Percentiles rank a stretch among this genome's conserved stretches.
Evolutionary conservation across 2,888 invertebrate genomes (phyloP).

Genomic region (Tetranychus piercei): DNA sequence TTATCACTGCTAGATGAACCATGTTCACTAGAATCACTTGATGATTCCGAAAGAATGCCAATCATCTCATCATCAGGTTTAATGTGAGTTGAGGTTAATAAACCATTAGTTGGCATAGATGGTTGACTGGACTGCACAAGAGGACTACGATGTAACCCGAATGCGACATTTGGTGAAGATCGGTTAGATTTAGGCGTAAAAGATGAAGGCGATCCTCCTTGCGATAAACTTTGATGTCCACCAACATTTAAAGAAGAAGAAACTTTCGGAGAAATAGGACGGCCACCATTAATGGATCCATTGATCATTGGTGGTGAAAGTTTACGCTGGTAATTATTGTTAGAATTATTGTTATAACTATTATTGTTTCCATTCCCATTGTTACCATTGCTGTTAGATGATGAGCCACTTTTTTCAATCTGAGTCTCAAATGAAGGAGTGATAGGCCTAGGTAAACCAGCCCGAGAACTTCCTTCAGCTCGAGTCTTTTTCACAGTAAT

Average conservation of each 20-base stretch:
- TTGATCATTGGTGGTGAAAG: neutral
- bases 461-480: conserved; percentile 8
- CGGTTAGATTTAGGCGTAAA: neutral
- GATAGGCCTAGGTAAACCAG: neutral
- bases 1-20: conserved; percentile 25
- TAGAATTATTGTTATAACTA: neutral
- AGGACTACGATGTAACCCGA: conserved; percentile 2
- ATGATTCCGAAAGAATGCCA: conserved; percentile 33
- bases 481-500: conserved; percentile 76
- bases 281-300: neutral
- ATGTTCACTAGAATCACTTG: conserved; percentile 30
- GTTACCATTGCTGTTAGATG: neutral
- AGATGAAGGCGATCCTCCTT: neutral
- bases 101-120: neutral
- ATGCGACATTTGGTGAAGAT: neutral
- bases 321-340: no score
- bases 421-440: conserved; percentile 9
- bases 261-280: conserved; percentile 1
- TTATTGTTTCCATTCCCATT: neutral
- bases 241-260: no score
- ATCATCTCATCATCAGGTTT: conserved; percentile 15
- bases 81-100: neutral
- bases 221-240: neutral
- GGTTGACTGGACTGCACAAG: conserved; percentile 7
- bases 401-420: neutral